Percentiles rank a stretch among this genome's conserved stretches.
Conservation (phyloP, 2,113 vertebrate species). For the Dromaius novaehollandiae region DNA sequence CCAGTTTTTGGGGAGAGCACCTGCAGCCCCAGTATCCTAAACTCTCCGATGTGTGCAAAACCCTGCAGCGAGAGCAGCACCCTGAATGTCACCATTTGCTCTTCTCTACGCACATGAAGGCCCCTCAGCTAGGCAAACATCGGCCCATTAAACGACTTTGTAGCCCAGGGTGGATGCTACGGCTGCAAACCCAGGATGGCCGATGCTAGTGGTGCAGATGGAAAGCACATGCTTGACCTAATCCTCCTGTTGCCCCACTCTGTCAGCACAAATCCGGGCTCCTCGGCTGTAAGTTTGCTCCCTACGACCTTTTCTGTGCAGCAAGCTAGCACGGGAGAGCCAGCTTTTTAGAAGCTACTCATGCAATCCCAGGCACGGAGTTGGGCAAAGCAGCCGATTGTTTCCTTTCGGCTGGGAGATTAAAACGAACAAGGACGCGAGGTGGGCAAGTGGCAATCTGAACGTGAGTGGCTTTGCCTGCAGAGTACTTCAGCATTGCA, state of each 20-base stretch:
- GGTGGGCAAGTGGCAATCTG: slow-evolving; percentile 4
- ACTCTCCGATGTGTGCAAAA: background rate
- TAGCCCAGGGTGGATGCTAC: fast-evolving
- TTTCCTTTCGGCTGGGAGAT: slow-evolving; percentile 11
- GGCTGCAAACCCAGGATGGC: background rate
- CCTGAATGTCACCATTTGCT: too few species aligned
- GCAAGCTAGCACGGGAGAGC: background rate
- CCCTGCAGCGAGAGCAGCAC: background rate
- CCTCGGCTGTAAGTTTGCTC: background rate
- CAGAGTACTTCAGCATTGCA: slow-evolving; percentile 14
- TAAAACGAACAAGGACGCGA: slow-evolving; percentile 25
- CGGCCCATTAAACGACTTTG: fast-evolving
- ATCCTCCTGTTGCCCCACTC: fast-evolving
- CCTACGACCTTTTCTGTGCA: background rate
- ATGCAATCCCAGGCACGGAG: background rate
- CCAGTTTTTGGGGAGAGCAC: too few species aligned
- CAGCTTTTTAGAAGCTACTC: background rate
- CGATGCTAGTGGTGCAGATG: background rate
- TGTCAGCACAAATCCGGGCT: background rate
- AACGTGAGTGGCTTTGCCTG: slow-evolving; percentile 26
- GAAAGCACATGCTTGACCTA: background rate
- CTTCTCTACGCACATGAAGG: background rate
- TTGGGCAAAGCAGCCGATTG: background rate
- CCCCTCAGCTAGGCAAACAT: background rate
- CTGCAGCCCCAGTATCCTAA: too few species aligned